These are phyloP conservation scores for Balaenoptera acutorostrata DNA, from an alignment of 2,113 vertebrate species.

Conservation along the genomic window DNA sequence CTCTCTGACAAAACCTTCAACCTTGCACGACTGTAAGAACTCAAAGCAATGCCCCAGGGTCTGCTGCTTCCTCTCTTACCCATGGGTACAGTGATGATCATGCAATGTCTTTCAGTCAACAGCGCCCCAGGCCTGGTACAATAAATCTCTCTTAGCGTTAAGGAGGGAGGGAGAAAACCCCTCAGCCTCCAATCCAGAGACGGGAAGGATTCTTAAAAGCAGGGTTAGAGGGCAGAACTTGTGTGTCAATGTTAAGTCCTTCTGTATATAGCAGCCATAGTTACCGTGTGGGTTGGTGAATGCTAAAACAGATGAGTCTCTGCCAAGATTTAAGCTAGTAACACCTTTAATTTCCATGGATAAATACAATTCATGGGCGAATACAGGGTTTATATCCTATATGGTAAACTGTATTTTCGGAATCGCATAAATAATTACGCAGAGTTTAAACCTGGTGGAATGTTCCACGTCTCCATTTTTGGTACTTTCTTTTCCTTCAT, in stretches of 20 bases:
- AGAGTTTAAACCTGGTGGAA: constrained; percentile 17
- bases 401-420: constrained; percentile 41
- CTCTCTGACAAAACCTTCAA: not conserved
- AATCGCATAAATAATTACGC: constrained; percentile 35
- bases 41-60: not conserved
- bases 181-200: not conserved
- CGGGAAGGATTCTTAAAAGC: not conserved
- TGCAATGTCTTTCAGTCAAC: not conserved
- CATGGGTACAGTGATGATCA: not conserved
- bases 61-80: too few relatives aligned
- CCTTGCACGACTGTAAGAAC: not conserved
- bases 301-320: constrained; percentile 1
- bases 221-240: constrained; percentile 27
- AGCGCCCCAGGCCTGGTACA: not conserved
- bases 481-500: not conserved
- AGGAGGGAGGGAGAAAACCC: not conserved
- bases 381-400: constrained; percentile 24
- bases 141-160: not conserved
- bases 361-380: constrained; percentile 26
- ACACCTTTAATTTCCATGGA: constrained; percentile 50
- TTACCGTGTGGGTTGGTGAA: constrained; percentile 31
- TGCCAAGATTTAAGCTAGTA: constrained; percentile 47
- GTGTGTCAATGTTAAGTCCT: constrained; percentile 5
- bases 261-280: constrained; percentile 52
- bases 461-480: not conserved